Evolutionary conservation across 2,888 invertebrate species (phyloP).

Genomic region (Drosophila robusta): DNA sequence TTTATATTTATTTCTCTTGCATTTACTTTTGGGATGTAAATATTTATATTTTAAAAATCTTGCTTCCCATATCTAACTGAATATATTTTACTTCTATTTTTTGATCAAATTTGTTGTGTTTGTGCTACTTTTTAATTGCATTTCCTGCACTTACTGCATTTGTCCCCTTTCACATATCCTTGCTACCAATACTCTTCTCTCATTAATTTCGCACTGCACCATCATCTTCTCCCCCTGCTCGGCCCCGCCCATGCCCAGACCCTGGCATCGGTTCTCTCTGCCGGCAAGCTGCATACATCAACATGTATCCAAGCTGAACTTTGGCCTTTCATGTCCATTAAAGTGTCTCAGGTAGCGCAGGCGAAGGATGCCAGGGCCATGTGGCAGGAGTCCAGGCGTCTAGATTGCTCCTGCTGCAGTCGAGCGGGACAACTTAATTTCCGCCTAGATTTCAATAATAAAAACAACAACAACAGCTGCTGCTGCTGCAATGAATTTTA

Average conservation of each 20-base stretch:
- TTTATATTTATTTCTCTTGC: too few species aligned
- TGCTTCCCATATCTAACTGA: too few species aligned
- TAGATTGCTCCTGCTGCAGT: slow-evolving; percentile 5
- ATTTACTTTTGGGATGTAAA: too few species aligned
- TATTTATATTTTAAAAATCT: too few species aligned
- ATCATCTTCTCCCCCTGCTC: too few species aligned
- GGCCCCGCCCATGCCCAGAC: background rate
- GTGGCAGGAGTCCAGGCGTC: background rate
- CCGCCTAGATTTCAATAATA: slow-evolving; percentile 74
- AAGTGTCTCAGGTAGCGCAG: slow-evolving; percentile 65
- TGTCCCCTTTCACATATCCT: too few species aligned
- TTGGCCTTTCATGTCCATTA: slow-evolving; percentile 71
- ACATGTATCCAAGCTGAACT: slow-evolving; percentile 53
- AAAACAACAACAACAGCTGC: slow-evolving; percentile 26
- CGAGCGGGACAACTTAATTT: slow-evolving; percentile 78
- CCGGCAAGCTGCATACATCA: slow-evolving; percentile 27
- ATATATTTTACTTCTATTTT: too few species aligned
- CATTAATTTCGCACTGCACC: too few species aligned
- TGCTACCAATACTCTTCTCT: too few species aligned
- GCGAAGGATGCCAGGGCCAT: background rate
- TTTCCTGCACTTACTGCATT: too few species aligned
- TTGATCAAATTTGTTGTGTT: too few species aligned
- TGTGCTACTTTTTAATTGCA: too few species aligned
- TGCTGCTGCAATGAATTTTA: slow-evolving; percentile 69
- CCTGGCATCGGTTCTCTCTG: background rate